phyloP scores from a whole-genome alignment of 2,888 invertebrate genomes.

The Plutella xylostella region DNA sequence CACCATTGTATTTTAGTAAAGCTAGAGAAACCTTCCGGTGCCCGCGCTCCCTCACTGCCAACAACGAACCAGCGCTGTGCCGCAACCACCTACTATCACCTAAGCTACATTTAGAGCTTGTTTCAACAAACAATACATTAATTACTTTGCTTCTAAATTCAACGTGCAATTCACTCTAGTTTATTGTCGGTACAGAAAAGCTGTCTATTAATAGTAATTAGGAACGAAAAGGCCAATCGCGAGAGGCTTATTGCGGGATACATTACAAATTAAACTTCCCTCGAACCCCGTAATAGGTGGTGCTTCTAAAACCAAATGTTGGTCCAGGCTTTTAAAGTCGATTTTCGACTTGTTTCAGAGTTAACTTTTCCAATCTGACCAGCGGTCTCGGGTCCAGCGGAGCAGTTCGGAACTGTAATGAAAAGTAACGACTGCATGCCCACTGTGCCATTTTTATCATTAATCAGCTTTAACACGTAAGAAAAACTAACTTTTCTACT shows the following conservation, averaged over 20 bases:
- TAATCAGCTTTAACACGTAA: conserved; percentile 45
- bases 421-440: conserved; percentile 68
- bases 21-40: too few species aligned
- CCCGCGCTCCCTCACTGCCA: too few species aligned
- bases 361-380: conserved; percentile 69
- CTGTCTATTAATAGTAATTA: conserved; percentile 67
- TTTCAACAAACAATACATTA: not conserved
- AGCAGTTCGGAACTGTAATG: conserved; percentile 66
- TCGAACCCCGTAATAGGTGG: conserved; percentile 50
- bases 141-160: not conserved
- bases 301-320: conserved; percentile 66
- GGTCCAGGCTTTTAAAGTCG: conserved; percentile 62
- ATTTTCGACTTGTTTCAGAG: conserved; percentile 59
- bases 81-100: too few species aligned
- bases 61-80: too few species aligned
- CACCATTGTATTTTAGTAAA: too few species aligned
- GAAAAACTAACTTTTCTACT: too few species aligned
- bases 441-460: conserved; percentile 39
- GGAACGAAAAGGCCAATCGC: conserved; percentile 67
- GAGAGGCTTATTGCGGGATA: conserved; percentile 66
- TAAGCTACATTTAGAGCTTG: not conserved
- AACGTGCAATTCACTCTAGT: conserved; percentile 9
- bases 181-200: conserved; percentile 33
- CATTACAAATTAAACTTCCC: conserved; percentile 69
- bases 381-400: conserved; percentile 46